Base-by-base conservation (phyloP, 2,113 vertebrate genomes). In the Percina caprodes region DNA sequence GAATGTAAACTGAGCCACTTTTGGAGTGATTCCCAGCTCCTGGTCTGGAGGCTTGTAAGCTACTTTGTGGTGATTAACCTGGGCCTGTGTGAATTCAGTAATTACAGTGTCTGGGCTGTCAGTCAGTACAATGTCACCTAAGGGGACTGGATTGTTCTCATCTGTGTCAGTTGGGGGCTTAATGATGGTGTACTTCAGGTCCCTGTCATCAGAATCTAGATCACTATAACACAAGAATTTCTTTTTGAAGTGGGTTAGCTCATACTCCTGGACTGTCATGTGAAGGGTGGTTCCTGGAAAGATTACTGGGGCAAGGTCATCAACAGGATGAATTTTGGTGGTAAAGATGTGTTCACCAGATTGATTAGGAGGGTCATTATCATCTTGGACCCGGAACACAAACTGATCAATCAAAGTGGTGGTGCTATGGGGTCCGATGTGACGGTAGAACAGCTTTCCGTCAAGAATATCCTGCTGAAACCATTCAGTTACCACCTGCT, bases 1-100 rank as follows among this genome's bases (percentile, higher is more conserved):
- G 86, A 96, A 99, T 61, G 95, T 96, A 79, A 99, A 98, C 90
- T 99, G 97, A 88, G 96, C 95, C 52, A 98, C 96, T 80, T 97
- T 97, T 60, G 97, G 95, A 67, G 96, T 97, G 79, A 99, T 97
- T 0, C 98, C 98, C 26, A 99, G 90, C 78, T 99, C 98, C 70
- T 96, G 91, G 82, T 98, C 94, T 0, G 97, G 98, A 0, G 98
- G 98, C 23, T 85, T 96, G 86, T 98, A 99, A 0, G 97, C 94
- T 88, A 99, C 97, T 92, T 99, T 99, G 89, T 98, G 98, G 83
- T 99, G 98, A 88, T 99, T 99, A 85, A 99, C 91, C 93, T 99
- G 98, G 23, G 98, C 97, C 90, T 99, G 98, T 30, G 97, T 99
- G 89, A 99, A 99, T 83, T 96, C 98, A 1, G 86, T 95, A 73